phyloP scores from a whole-genome alignment of 2,113 vertebrate genomes.

The Crotophaga sulcirostris region DNA sequence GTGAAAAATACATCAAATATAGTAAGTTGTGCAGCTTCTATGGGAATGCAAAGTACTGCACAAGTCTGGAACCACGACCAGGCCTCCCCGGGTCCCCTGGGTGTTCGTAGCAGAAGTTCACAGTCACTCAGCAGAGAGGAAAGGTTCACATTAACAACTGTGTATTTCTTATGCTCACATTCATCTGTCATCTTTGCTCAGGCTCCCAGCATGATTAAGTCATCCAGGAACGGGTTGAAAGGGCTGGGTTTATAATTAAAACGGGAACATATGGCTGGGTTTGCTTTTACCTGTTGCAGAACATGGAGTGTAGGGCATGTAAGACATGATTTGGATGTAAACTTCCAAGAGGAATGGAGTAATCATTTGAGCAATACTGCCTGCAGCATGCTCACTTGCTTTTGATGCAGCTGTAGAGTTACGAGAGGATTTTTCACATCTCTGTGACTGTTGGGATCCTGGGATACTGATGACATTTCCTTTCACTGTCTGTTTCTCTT shows the following conservation, averaged over 20 bases:
- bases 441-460: constrained; percentile 1
- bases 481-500: constrained; percentile 41
- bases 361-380: not conserved
- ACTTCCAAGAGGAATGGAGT: not conserved
- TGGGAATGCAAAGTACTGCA: not conserved
- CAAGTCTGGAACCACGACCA: not conserved
- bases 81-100: not conserved
- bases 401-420: not conserved
- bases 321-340: not conserved
- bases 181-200: constrained; percentile 3
- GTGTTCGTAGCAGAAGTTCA: not conserved
- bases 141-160: not conserved
- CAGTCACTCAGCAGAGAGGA: not conserved
- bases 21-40: not conserved
- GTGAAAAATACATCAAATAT: not conserved
- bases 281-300: not conserved
- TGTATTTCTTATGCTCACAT: not conserved
- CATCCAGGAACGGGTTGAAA: not conserved
- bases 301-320: rapidly evolving
- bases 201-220: not conserved
- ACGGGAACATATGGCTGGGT: not conserved
- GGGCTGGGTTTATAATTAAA: not conserved
- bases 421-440: not conserved
- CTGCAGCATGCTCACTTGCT: not conserved
- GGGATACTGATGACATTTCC: constrained; percentile 53